Evolutionary conservation across 2,113 vertebrate species (phyloP), one percentile per base, ranked within the genome.

Genomic region (Pholis gunnellus): DNA sequence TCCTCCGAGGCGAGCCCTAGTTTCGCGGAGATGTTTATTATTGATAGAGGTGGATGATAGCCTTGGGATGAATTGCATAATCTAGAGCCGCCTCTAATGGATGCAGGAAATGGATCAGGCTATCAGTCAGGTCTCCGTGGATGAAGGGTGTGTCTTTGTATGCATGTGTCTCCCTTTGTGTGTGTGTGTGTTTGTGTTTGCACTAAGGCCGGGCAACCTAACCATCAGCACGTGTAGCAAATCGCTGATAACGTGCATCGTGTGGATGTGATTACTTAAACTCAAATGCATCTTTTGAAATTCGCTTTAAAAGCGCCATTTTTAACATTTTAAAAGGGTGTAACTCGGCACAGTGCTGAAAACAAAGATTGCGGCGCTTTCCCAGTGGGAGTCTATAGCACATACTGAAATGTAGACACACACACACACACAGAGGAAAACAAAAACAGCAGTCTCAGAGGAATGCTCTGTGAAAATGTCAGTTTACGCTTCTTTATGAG

Each of bases 41-140:
- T 94, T 94, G 93, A 94, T 93, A 92, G 91, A 91, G 92, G 88
- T 93, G 91, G 91, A 93, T 92, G 91, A 91, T 91, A 92, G 93
- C 92, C 91, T 87, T 90, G 91, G 92, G 92, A 93, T 90, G 90
- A 83, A 93, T 93, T 94, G 90, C 91, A 92, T 93, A 93, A 93
- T 93, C 90, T 85, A 72, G 82, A 88, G 92, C 84, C 71, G 88
- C 88, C 88, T 91, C 91, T 94, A 92, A 93, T 94, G 91, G 93
- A 89, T 91, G 84, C 91, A 94, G 93, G 92, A 94, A 93, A 93
- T 93, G 93, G 91, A 92, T 93, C 92, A 89, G 90, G 87, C 88
- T 91, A 88, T 92, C 91, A 89, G 89, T 90, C 88, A 84, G 81
- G 84, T 86, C 87, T 88, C 85, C 57, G 80, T 69, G 88, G 82